Base-by-base conservation (phyloP, 1,140 invertebrate genomes). In the Venturia canescens region DNA sequence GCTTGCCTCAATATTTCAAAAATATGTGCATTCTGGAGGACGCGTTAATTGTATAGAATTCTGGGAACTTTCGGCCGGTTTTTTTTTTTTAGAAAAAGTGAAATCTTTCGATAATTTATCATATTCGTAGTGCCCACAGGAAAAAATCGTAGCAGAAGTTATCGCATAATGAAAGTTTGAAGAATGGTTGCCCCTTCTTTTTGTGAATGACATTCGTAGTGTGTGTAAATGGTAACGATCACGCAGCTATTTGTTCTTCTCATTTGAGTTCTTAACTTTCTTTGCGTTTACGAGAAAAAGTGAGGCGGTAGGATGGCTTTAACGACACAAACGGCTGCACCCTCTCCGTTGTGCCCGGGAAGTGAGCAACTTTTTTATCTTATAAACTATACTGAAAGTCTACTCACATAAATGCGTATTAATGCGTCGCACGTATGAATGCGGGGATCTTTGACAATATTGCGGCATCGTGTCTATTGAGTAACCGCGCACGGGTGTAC, bases 271-370 rank as follows among this genome's bases (percentile, higher is more conserved):
- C 79, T 70, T 80, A 82, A 77, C 76, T 75, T 72, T 82, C 80
- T 87, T 80, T 87, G 77, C 80, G 82, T 83, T 87, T 86, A 87
- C 87, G 84, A 85, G 85, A 90, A 91, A 92, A 91, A 91, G 88
- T 87, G 88, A 87, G 87, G 88, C 86, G 85, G 83, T 21, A n/a
- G 27, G 23, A 63, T 63, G 31, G 76, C 80, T 79, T 78, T 50
- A 26, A 69, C 50, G 83, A 82, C 78, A 85, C 84, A 80, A 57
- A 44, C 11, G 38, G 38, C 1, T 44, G 67, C 78, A 75, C 78
- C 70, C 70, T 69, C 78, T 80, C 83, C 23, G 23, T 23, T 29
- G 31, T 27, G 27, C 60, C 27, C 13, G 18, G 26, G 74, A 60
- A 63, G 63, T 38, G 74, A 15, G 16, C 29, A 76, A 60, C 53